These are phyloP conservation scores for Molothrus aeneus DNA, from an alignment of 2,797 vertebrate species.

Conservation along the genomic window DNA sequence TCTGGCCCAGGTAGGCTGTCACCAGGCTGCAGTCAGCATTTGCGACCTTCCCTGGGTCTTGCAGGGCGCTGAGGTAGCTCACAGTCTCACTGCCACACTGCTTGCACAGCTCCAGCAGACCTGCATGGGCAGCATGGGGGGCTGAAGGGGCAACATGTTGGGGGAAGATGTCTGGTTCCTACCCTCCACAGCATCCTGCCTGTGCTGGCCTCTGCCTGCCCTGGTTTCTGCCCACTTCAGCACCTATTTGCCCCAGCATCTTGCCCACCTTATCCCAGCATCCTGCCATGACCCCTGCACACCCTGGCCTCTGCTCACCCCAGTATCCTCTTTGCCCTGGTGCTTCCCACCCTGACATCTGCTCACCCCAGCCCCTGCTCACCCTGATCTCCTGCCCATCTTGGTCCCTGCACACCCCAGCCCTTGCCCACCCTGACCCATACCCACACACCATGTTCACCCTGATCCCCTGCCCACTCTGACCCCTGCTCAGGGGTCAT, in stretches of 20 bases:
- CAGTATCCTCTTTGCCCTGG: neutral
- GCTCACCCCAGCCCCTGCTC: neutral
- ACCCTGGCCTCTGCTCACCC: neutral
- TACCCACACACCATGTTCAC: neutral
- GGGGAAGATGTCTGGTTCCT: neutral
- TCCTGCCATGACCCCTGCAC: neutral
- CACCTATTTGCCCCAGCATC: neutral
- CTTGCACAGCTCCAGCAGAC: constrained; percentile 86
- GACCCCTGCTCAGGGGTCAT: neutral
- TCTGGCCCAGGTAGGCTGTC: constrained; percentile 75
- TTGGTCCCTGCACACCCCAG: neutral
- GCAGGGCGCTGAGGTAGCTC: constrained; percentile 82
- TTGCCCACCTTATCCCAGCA: neutral
- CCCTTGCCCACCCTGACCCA: neutral
- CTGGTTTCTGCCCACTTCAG: too few relatives aligned
- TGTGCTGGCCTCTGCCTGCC: neutral
- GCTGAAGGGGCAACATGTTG: accelerated
- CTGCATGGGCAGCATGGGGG: constrained; percentile 49
- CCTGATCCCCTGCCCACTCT: neutral
- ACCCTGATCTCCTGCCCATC: neutral
- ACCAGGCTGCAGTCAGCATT: constrained; percentile 70
- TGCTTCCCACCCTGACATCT: too few relatives aligned
- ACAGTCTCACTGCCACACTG: constrained; percentile 84
- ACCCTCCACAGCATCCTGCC: neutral
- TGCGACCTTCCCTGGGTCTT: constrained; percentile 71